Base-by-base conservation (phyloP, 2,797 vertebrate species). In the Silurus lanzhouensis region DNA sequence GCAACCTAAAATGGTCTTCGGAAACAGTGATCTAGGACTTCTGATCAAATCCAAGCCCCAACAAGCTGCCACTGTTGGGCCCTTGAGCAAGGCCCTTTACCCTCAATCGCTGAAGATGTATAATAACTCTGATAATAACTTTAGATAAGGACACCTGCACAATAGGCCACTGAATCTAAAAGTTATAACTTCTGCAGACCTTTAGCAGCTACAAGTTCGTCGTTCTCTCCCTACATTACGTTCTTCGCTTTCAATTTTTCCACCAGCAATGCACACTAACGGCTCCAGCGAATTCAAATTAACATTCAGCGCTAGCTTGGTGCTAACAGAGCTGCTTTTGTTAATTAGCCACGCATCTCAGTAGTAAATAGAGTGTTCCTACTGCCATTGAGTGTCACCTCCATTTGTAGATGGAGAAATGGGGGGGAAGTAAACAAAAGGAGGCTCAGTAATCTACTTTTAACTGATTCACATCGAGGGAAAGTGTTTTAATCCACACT, bases 321-420 rank as follows among this genome's bases (percentile, higher is more conserved):
- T 81, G 91, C 92, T 91, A 93, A 94, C 93, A 94, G 90, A 91
- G 91, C 91, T n/a, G 91, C 93, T 94, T 94, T 94, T 95, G 94
- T 93, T 93, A 93, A 95, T 95, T 95, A 94, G 93, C 92, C 90
- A 94, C 91, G 92, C 92, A 93, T 93, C 91, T 92, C 92, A 92
- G 91, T 86, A 79, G 89, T 89, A 94, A 93, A 94, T 92, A 92
- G 90, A 94, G 88, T 89, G 92, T 91, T 92, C 90, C 92, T 89
- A 82, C 55, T 87, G 91, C 92, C 90, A 91, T 90, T 90, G 91
- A 92, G 90, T 77, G 88, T 81, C 90, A 93, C 91, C 88, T 88
- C 84, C 77, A 82, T 67, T 20, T 74, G 63, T 48, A 77, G 83
- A 60, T n/a, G 88, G 85, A 77, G 86, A 52, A 52, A 52, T 38